Conservation (phyloP, 2,888 invertebrate genomes). For the Andrena flavipes region DNA sequence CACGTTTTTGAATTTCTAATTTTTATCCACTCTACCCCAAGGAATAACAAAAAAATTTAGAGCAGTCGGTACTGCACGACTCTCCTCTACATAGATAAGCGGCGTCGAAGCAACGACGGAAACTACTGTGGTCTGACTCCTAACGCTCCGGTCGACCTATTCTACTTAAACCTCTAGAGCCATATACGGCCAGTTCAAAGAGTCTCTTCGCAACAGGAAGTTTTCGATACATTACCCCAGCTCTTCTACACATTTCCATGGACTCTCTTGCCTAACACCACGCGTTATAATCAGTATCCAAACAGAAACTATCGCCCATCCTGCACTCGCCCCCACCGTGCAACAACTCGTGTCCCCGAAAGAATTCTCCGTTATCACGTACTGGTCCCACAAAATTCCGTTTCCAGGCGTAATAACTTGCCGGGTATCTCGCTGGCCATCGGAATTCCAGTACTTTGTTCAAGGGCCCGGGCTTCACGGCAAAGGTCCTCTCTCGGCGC, state of each 20-base stretch:
- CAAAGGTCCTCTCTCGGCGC: constrained; percentile 21
- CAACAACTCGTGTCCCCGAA: neutral
- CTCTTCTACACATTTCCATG: no score
- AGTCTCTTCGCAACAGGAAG: neutral
- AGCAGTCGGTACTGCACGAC: no score
- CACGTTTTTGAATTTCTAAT: no score
- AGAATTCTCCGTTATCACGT: neutral
- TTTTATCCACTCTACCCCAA: no score
- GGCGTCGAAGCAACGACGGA: neutral
- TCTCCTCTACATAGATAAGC: neutral
- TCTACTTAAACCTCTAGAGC: constrained; percentile 11
- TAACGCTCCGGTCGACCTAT: neutral
- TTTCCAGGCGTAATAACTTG: neutral
- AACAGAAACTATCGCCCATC: neutral
- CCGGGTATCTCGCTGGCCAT: neutral
- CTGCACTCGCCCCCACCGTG: neutral
- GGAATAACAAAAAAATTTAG: no score
- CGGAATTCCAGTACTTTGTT: constrained; percentile 19
- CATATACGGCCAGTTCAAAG: neutral
- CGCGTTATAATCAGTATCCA: neutral
- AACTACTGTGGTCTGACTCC: neutral
- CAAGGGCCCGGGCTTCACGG: neutral
- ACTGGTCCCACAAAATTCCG: constrained; percentile 4
- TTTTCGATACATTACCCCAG: neutral
- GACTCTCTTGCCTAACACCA: no score